Evolutionary conservation across 2,797 vertebrate species (phyloP).

Genomic region (Lutjanus campechanus): DNA sequence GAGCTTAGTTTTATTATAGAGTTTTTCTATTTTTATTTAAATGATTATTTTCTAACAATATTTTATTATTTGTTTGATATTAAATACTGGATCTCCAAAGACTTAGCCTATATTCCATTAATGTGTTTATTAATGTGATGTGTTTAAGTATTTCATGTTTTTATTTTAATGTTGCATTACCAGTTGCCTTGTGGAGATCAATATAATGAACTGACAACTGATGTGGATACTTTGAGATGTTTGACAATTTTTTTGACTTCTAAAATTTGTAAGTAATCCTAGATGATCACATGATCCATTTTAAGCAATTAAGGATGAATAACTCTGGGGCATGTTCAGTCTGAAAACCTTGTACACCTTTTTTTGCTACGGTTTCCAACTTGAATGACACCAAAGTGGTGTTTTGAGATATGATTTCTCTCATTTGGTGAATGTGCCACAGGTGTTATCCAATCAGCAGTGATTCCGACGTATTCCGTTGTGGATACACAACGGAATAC

Average conservation of each 20-base stretch:
- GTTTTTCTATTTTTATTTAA: neutral
- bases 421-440: too few relatives aligned
- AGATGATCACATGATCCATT: neutral
- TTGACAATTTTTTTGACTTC: neutral
- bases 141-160: neutral
- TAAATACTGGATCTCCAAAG: neutral
- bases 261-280: neutral
- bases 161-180: neutral
- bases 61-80: neutral
- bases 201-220: neutral
- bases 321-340: neutral
- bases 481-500: too few relatives aligned
- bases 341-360: too few relatives aligned
- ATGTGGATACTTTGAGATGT: neutral
- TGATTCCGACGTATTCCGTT: too few relatives aligned
- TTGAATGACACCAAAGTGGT: too few relatives aligned
- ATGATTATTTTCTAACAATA: neutral
- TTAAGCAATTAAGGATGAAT: neutral
- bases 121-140: neutral
- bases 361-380: too few relatives aligned
- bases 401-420: too few relatives aligned
- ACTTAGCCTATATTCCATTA: neutral
- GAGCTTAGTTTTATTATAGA: neutral
- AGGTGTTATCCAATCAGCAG: too few relatives aligned
- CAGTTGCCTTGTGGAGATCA: neutral